Percentiles rank a stretch among this genome's conserved stretches.
Evolutionary conservation across 2,113 vertebrate species (phyloP).

Genomic region (Porphyrio hochstetteri): DNA sequence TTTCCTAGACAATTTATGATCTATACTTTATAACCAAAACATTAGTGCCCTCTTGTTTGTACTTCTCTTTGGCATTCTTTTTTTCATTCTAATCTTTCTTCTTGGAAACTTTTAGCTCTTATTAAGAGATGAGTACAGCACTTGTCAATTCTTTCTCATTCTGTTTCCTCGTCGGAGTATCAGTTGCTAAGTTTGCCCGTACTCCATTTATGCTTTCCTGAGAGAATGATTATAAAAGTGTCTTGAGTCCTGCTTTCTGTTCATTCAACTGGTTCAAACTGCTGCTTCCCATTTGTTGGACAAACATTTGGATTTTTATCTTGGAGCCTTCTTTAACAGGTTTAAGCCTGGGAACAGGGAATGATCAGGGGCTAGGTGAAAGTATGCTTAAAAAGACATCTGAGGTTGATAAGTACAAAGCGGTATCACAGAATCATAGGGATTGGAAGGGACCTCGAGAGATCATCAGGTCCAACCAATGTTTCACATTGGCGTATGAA

Average conservation of each 20-base stretch:
- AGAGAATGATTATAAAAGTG: neutral
- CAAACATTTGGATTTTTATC: neutral
- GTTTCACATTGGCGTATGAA: neutral
- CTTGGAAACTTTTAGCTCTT: neutral
- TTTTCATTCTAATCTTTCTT: neutral
- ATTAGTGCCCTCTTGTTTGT: neutral
- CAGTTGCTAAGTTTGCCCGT: neutral
- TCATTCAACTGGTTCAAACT: neutral
- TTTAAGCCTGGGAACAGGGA: neutral
- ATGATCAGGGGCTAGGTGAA: neutral
- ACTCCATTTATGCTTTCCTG: neutral
- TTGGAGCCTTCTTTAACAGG: neutral
- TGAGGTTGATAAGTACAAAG: neutral
- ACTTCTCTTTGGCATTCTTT: neutral
- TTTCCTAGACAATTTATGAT: neutral
- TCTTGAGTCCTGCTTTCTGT: neutral
- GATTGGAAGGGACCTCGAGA: too few species aligned
- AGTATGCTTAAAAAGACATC: neutral
- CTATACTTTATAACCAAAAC: neutral
- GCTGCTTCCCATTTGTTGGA: neutral
- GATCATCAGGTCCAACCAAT: too few species aligned
- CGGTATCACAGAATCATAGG: too few species aligned
- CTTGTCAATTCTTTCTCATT: neutral
- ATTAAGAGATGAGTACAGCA: neutral
- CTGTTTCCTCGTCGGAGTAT: neutral